phyloP scores from a whole-genome alignment of 2,113 vertebrate species.

The Scomber japonicus region DNA sequence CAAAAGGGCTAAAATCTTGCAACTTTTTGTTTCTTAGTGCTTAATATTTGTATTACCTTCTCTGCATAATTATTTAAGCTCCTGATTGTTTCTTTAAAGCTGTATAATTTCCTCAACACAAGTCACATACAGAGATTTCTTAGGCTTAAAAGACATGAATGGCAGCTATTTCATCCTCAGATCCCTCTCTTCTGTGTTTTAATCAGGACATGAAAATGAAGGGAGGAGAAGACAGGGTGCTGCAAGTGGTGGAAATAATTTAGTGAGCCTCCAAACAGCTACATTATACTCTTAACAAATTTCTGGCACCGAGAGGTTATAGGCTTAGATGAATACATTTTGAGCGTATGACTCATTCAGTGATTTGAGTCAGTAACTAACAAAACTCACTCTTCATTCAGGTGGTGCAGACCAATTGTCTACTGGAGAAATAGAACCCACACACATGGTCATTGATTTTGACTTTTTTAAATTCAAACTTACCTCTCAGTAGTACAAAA shows the following conservation, averaged over 20 bases:
- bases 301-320: not conserved
- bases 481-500: not conserved
- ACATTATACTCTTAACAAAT: slow-evolving; percentile 12
- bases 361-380: not conserved
- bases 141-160: slow-evolving; percentile 24
- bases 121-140: slow-evolving; percentile 26
- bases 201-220: slow-evolving; percentile 55
- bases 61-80: slow-evolving; percentile 13
- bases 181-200: slow-evolving; percentile 52
- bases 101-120: slow-evolving; percentile 14
- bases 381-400: not conserved
- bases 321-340: slow-evolving; percentile 2
- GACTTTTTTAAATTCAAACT: slow-evolving; percentile 3
- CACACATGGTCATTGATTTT: not conserved
- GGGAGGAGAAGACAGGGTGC: slow-evolving; percentile 20
- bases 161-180: slow-evolving; percentile 39
- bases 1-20: no score
- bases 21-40: no score
- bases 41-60: not conserved
- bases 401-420: not conserved
- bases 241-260: slow-evolving; percentile 42
- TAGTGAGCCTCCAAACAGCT: slow-evolving; percentile 19
- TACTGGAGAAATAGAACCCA: not conserved
- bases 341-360: not conserved
- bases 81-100: slow-evolving; percentile 1